Base-by-base conservation (phyloP, 1,140 invertebrate genomes). In the Trinorchestia longiramus region DNA sequence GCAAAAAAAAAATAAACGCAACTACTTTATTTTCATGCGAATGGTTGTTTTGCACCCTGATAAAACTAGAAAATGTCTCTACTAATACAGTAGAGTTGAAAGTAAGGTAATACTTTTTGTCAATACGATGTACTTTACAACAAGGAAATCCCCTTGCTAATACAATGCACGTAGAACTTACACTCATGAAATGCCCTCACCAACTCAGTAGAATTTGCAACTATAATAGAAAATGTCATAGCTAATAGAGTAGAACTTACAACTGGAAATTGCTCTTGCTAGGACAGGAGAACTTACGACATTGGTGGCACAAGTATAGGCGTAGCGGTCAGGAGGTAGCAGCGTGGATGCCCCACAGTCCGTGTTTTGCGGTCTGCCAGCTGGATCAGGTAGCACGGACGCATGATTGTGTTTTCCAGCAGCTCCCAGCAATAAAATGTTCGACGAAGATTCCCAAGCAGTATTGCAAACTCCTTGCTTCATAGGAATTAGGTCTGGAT, bases 401-500 rank as follows among this genome's bases (percentile, higher is more conserved):
- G 88, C 41, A 42, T 91, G 88, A 42, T 41, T 42, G 41, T 91
- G 88, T 42, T 91, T 42, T 19, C 92, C 43, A 36, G 43, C 43
- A 47, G 36, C 36, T 42, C 44, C 44, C 41, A 94, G 92, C 92
- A 47, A 43, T 36, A 43, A 44, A 44, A 94, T 43, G 92, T 45
- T 94, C 11, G 92, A 94, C 36, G 88, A 91, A 6, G 92, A 47
- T 11, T 47, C 92, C 92, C 92, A 94, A n/a, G 41, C 44, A 6
- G 43, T 45, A 40, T 43, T 45, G 92, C 92, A 94, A 19, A 94
- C 40, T 19, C 92, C 92, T 45, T 94, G 92, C 44, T 94, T 44
- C 43, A 94, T 42, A 94, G 92, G 92, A 45, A 94, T 94, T 40
- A 94, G 36, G 40, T 94, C 92, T 3, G 92, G 92, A 43, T 94